Evolutionary conservation across 2,888 invertebrate genomes (phyloP).

Genomic region (Panzeria rudis): DNA sequence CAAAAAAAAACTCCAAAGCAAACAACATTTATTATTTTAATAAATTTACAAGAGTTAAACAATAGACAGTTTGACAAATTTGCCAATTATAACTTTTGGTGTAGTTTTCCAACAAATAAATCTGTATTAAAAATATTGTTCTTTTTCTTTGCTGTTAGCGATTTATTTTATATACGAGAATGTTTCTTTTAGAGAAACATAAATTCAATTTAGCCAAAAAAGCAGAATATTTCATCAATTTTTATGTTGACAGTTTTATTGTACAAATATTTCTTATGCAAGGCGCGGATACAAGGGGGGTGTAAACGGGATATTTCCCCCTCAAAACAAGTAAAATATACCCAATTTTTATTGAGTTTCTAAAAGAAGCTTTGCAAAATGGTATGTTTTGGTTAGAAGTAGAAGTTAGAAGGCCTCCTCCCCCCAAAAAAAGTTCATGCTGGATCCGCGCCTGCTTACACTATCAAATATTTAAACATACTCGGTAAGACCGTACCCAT

Average conservation of each 20-base stretch:
- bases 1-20: too few species aligned
- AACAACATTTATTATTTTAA: neutral
- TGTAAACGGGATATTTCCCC: too few species aligned
- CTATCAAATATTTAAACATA: neutral
- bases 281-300: too few species aligned
- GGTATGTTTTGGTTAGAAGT: too few species aligned
- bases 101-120: conserved; percentile 23
- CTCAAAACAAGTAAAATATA: too few species aligned
- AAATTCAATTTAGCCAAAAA: conserved; percentile 44
- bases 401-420: too few species aligned
- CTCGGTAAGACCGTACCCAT: conserved; percentile 32
- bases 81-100: conserved; percentile 47
- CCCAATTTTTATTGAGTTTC: too few species aligned
- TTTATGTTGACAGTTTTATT: conserved; percentile 53
- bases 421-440: too few species aligned
- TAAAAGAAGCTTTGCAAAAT: too few species aligned
- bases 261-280: too few species aligned
- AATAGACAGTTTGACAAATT: conserved; percentile 58
- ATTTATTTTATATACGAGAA: conserved; percentile 39
- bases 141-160: neutral
- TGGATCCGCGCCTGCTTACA: too few species aligned
- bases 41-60: conserved; percentile 34
- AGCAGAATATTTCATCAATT: conserved; percentile 47
- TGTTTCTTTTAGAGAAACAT: conserved; percentile 25
- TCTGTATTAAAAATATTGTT: conserved; percentile 32